Conservation (phyloP, 37 sponge, comb jelly and placozoan genomes). For the Bolinopsis microptera region DNA sequence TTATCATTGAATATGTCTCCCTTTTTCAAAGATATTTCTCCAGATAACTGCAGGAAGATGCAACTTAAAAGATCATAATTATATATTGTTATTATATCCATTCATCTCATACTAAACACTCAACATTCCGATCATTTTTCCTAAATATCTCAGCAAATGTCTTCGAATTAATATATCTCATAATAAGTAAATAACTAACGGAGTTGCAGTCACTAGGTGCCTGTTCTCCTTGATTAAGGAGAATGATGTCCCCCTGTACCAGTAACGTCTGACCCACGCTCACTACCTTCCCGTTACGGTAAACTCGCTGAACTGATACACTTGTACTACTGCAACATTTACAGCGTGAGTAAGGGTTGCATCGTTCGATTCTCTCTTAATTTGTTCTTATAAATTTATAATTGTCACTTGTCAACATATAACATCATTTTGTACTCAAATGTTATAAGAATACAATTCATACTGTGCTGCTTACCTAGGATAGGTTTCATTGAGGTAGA, state of each 20-base stretch:
- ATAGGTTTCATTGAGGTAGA: conserved; percentile 59
- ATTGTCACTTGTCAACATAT: too few species aligned
- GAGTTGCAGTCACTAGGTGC: conserved; percentile 5
- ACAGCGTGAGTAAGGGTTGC: too few species aligned
- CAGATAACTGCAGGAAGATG: not conserved
- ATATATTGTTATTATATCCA: too few species aligned
- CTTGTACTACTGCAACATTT: conserved; percentile 24
- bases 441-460: too few species aligned
- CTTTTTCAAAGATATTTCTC: not conserved
- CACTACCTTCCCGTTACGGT: conserved; percentile 50
- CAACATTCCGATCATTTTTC: too few species aligned
- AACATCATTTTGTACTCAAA: not conserved
- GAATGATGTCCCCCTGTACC: conserved; percentile 46
- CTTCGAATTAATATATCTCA: too few species aligned
- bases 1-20: conserved; percentile 16
- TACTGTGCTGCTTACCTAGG: not conserved
- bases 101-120: too few species aligned
- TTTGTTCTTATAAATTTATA: too few species aligned
- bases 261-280: not conserved
- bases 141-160: too few species aligned
- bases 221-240: conserved; percentile 22
- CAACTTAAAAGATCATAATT: too few species aligned
- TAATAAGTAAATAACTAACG: not conserved
- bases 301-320: conserved; percentile 61
- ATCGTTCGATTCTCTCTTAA: too few species aligned